Evolutionary conservation across 2,888 invertebrate genomes (phyloP).

Genomic region (Lumbricus terrestris): DNA sequence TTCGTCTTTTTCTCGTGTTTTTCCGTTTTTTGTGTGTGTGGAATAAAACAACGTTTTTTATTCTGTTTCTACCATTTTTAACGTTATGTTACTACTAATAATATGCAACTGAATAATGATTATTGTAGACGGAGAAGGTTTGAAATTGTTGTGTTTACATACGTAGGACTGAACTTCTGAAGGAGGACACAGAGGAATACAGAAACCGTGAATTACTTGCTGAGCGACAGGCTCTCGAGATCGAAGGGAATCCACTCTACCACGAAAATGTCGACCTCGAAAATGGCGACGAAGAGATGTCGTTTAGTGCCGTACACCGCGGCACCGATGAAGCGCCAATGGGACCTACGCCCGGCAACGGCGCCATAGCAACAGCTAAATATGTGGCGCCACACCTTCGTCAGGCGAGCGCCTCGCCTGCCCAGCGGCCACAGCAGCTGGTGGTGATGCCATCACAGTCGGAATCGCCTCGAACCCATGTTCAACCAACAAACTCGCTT

Average conservation of each 20-base stretch:
- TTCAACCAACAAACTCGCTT: neutral
- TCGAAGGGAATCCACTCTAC: slow-evolving; percentile 80
- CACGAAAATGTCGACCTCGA: slow-evolving; percentile 81
- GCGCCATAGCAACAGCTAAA: neutral
- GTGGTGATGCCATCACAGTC: slow-evolving; percentile 3
- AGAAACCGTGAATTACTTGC: slow-evolving; percentile 85
- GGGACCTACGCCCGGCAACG: neutral
- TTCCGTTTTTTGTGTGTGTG: no score
- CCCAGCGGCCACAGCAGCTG: neutral
- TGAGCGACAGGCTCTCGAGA: slow-evolving; percentile 85
- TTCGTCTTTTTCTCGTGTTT: no score
- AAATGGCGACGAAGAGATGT: slow-evolving; percentile 77
- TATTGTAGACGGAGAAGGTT: neutral
- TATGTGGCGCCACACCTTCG: neutral
- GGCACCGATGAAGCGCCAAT: neutral
- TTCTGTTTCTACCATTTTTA: no score
- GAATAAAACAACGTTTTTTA: no score
- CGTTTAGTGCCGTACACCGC: slow-evolving; percentile 72
- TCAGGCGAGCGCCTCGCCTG: neutral
- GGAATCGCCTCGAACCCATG: neutral
- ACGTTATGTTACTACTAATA: neutral
- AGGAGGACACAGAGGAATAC: slow-evolving; percentile 82
- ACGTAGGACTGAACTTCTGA: slow-evolving; percentile 74
- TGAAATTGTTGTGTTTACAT: neutral
- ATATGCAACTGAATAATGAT: neutral